phyloP scores from a whole-genome alignment of 1,140 invertebrate species.

The Streblospio benedicti region DNA sequence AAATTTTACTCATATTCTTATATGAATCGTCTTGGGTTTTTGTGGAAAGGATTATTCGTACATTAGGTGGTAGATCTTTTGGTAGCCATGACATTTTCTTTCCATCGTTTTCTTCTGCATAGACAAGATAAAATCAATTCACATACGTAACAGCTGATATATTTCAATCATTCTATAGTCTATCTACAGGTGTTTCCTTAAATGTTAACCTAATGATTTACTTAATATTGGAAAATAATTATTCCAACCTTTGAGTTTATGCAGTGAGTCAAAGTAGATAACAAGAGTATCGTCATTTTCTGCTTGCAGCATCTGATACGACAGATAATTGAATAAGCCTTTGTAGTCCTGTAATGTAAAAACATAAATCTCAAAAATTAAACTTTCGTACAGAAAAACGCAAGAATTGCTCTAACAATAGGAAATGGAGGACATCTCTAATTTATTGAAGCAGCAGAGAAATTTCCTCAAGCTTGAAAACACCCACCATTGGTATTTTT shows the following conservation, averaged over 20 bases:
- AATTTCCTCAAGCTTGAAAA: no score
- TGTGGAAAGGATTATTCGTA: slow-evolving; percentile 2
- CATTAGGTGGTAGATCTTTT: slow-evolving; percentile 5
- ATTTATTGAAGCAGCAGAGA: no score
- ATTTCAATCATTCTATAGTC: no score
- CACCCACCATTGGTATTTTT: no score
- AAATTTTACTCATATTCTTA: no score
- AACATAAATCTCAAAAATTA: neutral
- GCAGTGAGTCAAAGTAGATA: slow-evolving; percentile 64
- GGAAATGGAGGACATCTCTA: no score
- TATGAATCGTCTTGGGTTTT: no score
- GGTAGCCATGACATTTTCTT: slow-evolving; percentile 4
- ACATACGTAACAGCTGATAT: no score
- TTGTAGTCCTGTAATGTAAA: slow-evolving; percentile 31
- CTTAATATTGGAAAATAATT: no score
- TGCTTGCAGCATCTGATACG: slow-evolving; percentile 21
- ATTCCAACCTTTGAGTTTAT: slow-evolving; percentile 52
- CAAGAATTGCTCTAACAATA: no score
- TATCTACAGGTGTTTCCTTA: no score
- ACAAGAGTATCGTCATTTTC: slow-evolving; percentile 53
- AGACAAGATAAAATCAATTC: neutral
- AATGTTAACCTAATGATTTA: no score
- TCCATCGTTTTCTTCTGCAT: slow-evolving; percentile 8
- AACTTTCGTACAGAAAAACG: neutral
- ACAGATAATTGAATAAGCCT: slow-evolving; percentile 35